Base-by-base conservation (phyloP, 2,113 vertebrate species). In the Bufo bufo region DNA sequence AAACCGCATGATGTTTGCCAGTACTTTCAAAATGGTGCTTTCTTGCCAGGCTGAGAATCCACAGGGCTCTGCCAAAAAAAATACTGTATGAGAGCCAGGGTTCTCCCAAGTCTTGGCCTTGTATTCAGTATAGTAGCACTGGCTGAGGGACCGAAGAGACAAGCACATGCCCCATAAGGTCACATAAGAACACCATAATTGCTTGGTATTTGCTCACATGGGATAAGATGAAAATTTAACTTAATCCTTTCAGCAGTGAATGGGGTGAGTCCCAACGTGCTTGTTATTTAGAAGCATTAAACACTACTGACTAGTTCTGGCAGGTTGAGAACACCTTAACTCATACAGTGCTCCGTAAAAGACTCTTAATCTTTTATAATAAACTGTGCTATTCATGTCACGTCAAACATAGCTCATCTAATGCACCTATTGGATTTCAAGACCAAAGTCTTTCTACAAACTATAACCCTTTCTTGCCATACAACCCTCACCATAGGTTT, bases 41-140 rank as follows among this genome's bases (percentile, higher is more conserved):
- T 95, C 92, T 94, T 94, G 93, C 94, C 94, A 95, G 94, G 93
- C 92, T 90, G 91, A 93, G 94, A 93, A 93, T 95, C 93, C 94
- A 90, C 89, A 91, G 90, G 92, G 91, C 93, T 91, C n/a, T 82
- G 95, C 96, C 96, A 97, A 97, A 95, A 93, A 95, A 93, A 96
- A 95, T 95, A 96, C 91, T 93, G 94, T 93, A 93, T 92, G 90
- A 69, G 90, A 88, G 95, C 94, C 93, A 94, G 93, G 90, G 91
- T 92, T 92, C 92, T 94, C 93, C 92, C 90, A 90, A 92, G 92
- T 89, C 86, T 91, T 95, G 94, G 92, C 94, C 92, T 93, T 89
- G 90, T 90, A 92, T 92, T 91, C 91, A 93, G 90, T 91, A 90
- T 91, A 93, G 95, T 92, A 92, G 91, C 93, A 77, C 91, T 94